A percentile compares a stretch with the other conserved stretches of the same genome.
Evolutionary conservation across 1,140 invertebrate species (phyloP).

Genomic region (Bombus consobrinus): DNA sequence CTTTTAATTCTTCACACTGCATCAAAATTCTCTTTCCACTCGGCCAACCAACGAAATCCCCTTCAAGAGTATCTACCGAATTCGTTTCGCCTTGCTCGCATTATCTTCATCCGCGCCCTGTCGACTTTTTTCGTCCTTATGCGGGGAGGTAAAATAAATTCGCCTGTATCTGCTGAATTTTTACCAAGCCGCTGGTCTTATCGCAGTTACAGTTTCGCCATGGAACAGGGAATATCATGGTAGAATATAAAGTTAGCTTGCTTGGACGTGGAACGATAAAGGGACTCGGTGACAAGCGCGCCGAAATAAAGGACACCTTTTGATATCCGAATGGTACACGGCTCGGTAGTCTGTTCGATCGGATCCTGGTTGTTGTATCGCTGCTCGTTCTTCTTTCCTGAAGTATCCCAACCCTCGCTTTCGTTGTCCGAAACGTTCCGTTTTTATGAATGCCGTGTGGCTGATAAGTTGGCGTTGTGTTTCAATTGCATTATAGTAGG

Average conservation of each 20-base stretch:
- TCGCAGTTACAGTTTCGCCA: not conserved
- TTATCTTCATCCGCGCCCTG: not conserved
- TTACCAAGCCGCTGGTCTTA: not conserved
- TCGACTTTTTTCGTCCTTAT: not conserved
- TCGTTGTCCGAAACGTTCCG: slow-evolving; percentile 1
- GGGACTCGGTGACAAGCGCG: slow-evolving; percentile 20
- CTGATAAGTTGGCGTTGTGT: not conserved
- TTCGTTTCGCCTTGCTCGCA: not conserved
- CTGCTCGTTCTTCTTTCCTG: slow-evolving; percentile 41
- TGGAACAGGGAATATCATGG: slow-evolving; percentile 43
- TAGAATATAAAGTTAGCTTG: slow-evolving; percentile 56
- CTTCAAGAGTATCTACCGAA: not conserved
- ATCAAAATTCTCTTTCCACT: not conserved
- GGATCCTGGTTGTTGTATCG: slow-evolving; percentile 49
- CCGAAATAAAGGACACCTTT: slow-evolving; percentile 57
- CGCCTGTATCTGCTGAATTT: slow-evolving; percentile 24
- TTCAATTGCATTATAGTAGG: not conserved
- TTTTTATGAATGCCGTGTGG: not conserved
- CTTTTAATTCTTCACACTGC: not conserved
- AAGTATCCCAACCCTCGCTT: not conserved
- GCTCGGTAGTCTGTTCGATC: slow-evolving; percentile 57
- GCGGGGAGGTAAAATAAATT: slow-evolving; percentile 16
- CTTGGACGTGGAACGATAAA: slow-evolving; percentile 23
- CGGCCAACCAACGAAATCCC: not conserved
- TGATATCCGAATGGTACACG: slow-evolving; percentile 46